Base-by-base conservation (phyloP, 64 coral and sea anemone species). In the Pocillopora verrucosa region DNA sequence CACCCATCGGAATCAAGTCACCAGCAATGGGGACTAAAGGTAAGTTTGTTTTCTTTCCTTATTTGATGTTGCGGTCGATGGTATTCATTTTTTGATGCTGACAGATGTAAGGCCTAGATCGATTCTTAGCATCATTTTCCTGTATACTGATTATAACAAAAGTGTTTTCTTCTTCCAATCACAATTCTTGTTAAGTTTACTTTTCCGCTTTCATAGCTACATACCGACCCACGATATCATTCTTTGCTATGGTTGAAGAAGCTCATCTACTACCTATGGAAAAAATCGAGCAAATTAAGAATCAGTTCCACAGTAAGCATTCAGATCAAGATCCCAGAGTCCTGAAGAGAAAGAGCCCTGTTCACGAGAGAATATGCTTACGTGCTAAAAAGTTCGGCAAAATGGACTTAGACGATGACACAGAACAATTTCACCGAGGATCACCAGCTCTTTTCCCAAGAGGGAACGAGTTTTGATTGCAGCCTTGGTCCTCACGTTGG, bases 1-100 rank as follows among this genome's bases (percentile, higher is more conserved):
- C 82, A 72, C 63, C 82, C 36, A 85, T 85, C 15, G 82, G 82
- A 72, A 22, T 72, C 36, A 85, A 72, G 65, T 85, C 65, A 58
- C 4, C 26, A 9, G 37, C 20, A 85, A 57, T 0, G 19, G 19
- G 57, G 22, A 72, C 30, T n/a, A 56, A 85, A n/a, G 3, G 82
- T 72, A 63, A 15, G 79, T 80, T 34, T 5, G 34, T 4, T 2
- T 35, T 81, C 0, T 12, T 70, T 10, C n/a, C 13, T 63, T 17
- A 63, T 15, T 63, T 63, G 16, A 51, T 51, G 41, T 51, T 51
- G 41, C 41, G 41, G 41, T 51, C 41, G 41, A 51, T 0, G 41
- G 41, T 51, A 7, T 51, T 51, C 41, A 51, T 51, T 51, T 30
- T 4, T 51, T 7, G 41, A 51, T 51, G 41, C 41, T 51, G 41